Conservation (phyloP, 2,888 invertebrate genomes). For the Pristionchus entomophagus region DNA sequence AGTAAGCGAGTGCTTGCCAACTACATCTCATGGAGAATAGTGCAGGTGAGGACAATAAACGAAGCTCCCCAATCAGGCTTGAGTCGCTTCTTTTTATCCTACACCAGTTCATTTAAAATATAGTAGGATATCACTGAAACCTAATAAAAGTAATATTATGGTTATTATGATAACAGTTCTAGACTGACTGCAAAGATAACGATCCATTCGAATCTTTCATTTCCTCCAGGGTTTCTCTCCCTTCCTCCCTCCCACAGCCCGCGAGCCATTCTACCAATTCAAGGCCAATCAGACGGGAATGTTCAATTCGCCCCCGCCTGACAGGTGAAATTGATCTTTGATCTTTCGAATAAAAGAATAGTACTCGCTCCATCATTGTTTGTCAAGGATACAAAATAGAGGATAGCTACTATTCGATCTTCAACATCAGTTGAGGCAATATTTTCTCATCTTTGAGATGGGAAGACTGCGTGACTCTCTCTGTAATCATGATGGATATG, state of each 20-base stretch:
- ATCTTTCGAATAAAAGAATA: background rate
- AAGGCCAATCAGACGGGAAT: slow-evolving; percentile 73
- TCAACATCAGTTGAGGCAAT: too few relatives aligned
- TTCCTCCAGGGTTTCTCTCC: slow-evolving; percentile 64
- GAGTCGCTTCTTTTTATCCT: too few relatives aligned
- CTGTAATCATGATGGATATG: slow-evolving; percentile 73
- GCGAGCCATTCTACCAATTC: slow-evolving; percentile 72
- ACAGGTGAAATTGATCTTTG: slow-evolving; percentile 51
- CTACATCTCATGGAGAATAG: slow-evolving; percentile 72
- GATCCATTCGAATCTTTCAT: too few relatives aligned
- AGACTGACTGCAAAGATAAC: too few relatives aligned
- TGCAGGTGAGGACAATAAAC: slow-evolving; percentile 59
- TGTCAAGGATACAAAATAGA: too few relatives aligned
- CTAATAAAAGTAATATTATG: too few relatives aligned
- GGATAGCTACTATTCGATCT: too few relatives aligned
- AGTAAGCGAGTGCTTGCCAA: slow-evolving; percentile 70
- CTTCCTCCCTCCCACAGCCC: slow-evolving; percentile 65
- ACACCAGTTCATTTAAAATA: too few relatives aligned
- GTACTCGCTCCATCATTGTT: too few relatives aligned
- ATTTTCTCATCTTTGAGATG: slow-evolving; percentile 69
- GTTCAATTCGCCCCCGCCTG: slow-evolving; percentile 69
- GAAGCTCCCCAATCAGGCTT: too few relatives aligned
- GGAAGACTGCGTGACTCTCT: slow-evolving; percentile 74
- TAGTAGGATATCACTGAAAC: too few relatives aligned
- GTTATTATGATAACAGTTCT: too few relatives aligned